A percentile compares a stretch with the other conserved stretches of the same genome.
Conservation (phyloP, 2,888 invertebrate genomes). For the Campoplex nolae region DNA sequence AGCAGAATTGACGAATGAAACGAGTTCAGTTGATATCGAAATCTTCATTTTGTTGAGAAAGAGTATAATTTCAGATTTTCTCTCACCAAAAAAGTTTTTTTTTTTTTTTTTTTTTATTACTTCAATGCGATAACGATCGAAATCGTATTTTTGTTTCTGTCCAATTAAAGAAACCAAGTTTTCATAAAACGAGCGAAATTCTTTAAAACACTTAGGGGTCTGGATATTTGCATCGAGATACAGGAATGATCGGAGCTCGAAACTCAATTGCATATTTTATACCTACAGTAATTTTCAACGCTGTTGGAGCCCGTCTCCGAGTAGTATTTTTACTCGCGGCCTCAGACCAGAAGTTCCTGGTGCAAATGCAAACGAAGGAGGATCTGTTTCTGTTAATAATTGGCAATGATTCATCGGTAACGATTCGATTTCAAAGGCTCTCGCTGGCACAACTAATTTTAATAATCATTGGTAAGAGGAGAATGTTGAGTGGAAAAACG, state of each 20-base stretch:
- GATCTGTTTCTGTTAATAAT: slow-evolving; percentile 46
- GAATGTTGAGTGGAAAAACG: background rate
- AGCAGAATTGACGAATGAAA: background rate
- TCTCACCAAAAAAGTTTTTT: background rate
- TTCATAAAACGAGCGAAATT: background rate
- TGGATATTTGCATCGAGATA: background rate
- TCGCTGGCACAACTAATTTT: slow-evolving; percentile 36
- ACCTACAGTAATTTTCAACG: background rate
- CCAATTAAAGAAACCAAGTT: background rate
- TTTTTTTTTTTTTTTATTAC: background rate
- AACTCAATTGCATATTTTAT: background rate
- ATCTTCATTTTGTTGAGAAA: background rate
- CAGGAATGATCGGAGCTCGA: background rate
- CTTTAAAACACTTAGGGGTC: background rate
- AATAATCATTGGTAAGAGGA: slow-evolving; percentile 33
- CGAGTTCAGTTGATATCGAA: background rate
- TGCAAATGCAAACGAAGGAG: slow-evolving; percentile 25
- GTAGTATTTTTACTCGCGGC: slow-evolving; percentile 7
- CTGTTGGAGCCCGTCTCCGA: background rate
- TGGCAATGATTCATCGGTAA: slow-evolving; percentile 41
- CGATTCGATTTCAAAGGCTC: background rate
- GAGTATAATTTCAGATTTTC: background rate
- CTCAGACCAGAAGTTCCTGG: background rate
- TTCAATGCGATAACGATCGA: background rate
- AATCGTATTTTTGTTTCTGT: background rate